Evolutionary conservation across 1,140 invertebrate species (phyloP).

Genomic region (Lepidostoma basale): DNA sequence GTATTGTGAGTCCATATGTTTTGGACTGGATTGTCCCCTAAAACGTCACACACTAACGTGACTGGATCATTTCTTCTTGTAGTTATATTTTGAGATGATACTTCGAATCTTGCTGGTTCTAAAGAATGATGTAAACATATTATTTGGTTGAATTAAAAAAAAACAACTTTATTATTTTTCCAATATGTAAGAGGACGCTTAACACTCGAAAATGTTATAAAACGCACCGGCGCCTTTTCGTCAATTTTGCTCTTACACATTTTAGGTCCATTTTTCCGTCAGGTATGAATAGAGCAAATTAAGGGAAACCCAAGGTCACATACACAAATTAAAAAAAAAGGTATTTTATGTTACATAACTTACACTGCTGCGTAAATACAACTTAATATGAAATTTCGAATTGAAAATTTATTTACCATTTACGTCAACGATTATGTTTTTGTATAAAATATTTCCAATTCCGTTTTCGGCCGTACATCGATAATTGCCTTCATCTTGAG

Average conservation of each 20-base stretch:
- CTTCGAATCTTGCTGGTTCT: conserved; percentile 85
- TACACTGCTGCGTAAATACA: too few relatives aligned
- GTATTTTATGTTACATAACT: too few relatives aligned
- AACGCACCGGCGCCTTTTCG: neutral
- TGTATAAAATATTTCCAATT: conserved; percentile 78
- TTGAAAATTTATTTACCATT: conserved; percentile 65
- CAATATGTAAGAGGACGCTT: neutral
- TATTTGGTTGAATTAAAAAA: neutral
- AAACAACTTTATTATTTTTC: neutral
- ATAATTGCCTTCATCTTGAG: conserved; percentile 84
- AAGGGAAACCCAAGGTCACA: neutral
- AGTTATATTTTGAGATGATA: conserved; percentile 71
- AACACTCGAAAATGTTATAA: too few relatives aligned
- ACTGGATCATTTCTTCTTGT: conserved; percentile 73
- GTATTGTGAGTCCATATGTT: conserved; percentile 78
- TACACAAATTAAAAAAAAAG: too few relatives aligned
- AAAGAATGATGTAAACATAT: neutral
- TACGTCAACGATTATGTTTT: conserved; percentile 77
- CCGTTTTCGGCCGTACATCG: conserved; percentile 85
- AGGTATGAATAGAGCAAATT: neutral
- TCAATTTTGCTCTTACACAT: neutral
- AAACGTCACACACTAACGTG: conserved; percentile 78
- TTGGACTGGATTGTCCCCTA: conserved; percentile 84
- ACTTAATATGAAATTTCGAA: too few relatives aligned
- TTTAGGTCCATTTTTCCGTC: neutral